phyloP scores from a whole-genome alignment of 2,797 vertebrate species.

The Microctenopoma lineatum region DNA sequence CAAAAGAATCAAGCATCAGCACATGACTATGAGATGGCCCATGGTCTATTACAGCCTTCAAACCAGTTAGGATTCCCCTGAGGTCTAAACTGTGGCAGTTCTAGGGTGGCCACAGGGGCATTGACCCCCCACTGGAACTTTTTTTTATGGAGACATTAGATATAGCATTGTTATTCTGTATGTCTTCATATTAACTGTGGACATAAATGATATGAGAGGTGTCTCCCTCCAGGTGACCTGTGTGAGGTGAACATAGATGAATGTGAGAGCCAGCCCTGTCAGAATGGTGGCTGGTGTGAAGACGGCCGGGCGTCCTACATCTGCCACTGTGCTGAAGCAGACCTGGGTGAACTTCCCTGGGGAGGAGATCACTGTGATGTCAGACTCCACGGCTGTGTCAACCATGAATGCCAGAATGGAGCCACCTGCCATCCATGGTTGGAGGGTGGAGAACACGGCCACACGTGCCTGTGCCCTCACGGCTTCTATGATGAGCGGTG shows the following conservation, averaged over 20 bases:
- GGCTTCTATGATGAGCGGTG: conserved; percentile 89
- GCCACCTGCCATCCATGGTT: conserved; percentile 89
- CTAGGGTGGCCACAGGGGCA: no score
- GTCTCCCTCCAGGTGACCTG: conserved; percentile 80
- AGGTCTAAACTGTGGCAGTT: no score
- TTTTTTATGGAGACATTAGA: no score
- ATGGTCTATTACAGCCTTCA: no score
- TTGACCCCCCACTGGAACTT: no score
- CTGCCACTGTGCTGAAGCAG: conserved; percentile 85
- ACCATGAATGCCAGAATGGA: conserved; percentile 87
- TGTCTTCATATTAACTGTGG: no score
- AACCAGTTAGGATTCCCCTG: no score
- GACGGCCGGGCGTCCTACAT: conserved; percentile 87
- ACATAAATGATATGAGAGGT: not conserved
- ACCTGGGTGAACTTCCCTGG: conserved; percentile 81
- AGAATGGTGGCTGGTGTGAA: conserved; percentile 89
- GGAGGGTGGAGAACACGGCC: conserved; percentile 75
- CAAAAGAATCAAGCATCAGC: not conserved
- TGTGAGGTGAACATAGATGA: conserved; percentile 91
- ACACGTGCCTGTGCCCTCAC: conserved; percentile 87
- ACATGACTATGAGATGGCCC: no score
- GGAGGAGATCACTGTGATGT: conserved; percentile 89
- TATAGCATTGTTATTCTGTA: no score
- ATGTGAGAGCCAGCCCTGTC: conserved; percentile 90
- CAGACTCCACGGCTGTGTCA: conserved; percentile 86